Percentiles rank a stretch among this genome's conserved stretches.
Conservation (phyloP, 2,888 invertebrate genomes). For the Orchesella flavescens region DNA sequence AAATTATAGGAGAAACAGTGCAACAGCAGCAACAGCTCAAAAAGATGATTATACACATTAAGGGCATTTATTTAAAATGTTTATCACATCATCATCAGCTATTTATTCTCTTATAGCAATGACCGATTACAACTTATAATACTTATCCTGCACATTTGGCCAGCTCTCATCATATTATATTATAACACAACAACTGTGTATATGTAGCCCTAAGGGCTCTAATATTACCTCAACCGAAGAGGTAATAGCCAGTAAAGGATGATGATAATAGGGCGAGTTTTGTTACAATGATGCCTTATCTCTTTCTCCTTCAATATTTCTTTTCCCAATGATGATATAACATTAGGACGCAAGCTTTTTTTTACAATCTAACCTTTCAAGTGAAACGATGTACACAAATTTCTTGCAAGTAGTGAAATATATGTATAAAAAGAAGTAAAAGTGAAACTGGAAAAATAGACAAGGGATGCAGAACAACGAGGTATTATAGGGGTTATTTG, state of each 20-base stretch:
- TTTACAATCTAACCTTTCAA: neutral
- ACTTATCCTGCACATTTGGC: conserved; percentile 39
- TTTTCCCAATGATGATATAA: conserved; percentile 18
- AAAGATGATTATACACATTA: conserved; percentile 58
- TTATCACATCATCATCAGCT: conserved; percentile 49
- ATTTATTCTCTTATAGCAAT: conserved; percentile 40
- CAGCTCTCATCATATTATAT: conserved; percentile 1
- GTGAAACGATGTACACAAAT: neutral
- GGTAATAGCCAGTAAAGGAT: conserved; percentile 22
- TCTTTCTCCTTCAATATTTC: conserved; percentile 14
- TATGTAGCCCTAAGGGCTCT: conserved; percentile 44
- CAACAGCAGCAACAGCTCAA: conserved; percentile 16
- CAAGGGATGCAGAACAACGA: too few relatives aligned
- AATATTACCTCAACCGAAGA: conserved; percentile 56
- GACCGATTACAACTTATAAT: conserved; percentile 49
- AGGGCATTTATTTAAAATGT: conserved; percentile 61
- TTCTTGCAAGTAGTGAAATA: neutral
- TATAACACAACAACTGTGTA: neutral
- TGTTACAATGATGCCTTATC: conserved; percentile 51
- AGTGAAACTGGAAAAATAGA: conserved; percentile 39
- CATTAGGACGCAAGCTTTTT: neutral
- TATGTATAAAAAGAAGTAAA: conserved; percentile 9
- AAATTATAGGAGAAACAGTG: conserved; percentile 35
- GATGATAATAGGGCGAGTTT: conserved; percentile 52
- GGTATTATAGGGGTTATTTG: too few relatives aligned